Base-by-base conservation (phyloP, 2,797 vertebrate species). In the Enteromius treurensis region DNA sequence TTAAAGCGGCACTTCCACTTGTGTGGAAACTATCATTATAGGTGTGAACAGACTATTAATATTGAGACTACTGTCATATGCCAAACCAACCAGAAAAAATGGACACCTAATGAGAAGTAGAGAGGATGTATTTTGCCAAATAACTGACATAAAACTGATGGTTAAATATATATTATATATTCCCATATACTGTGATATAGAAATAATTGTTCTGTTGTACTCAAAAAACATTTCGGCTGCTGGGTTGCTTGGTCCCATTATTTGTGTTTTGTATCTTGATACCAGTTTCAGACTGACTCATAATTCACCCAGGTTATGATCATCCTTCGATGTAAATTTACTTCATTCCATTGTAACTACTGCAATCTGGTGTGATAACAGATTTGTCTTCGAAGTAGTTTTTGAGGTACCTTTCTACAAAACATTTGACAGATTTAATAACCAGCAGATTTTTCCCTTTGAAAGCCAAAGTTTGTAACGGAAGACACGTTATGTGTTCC, bases 401-500 rank as follows among this genome's bases (percentile, higher is more conserved):
- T 65, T 37, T 37, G 4, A 75, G 15, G 51, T 9, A 55, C 2
- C 53, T 80, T 73, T 29, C 26, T 60, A 17, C 53, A 13, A 64
- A 45, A 53, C 65, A 19, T 60, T 19, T 40, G n/a, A 70, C 15
- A 73, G 26, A 81, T 49, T 10, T 19, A 62, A 51, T 53, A 65
- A 34, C 42, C 26, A 65, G 76, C 79, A 64, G 69, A 73, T 64
- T 64, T 37, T 40, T 70, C 40, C 55, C 26, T 42, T 53, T 51
- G 11, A 85, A 69, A 70, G 60, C 71, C 68, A 47, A 85, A 49
- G 67, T 76, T 69, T 76, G 53, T 55, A 79, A 47, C 23, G 15
- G 15, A 75, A 82, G 73, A 65, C 49, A 42, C 32, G 13, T 45
- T 34, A 11, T 15, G 19, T 49, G 65, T 75, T 62, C 10, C 42